These are phyloP conservation scores for Serripes groenlandicus DNA, from an alignment of 2,888 invertebrate species.

Conservation along the genomic window DNA sequence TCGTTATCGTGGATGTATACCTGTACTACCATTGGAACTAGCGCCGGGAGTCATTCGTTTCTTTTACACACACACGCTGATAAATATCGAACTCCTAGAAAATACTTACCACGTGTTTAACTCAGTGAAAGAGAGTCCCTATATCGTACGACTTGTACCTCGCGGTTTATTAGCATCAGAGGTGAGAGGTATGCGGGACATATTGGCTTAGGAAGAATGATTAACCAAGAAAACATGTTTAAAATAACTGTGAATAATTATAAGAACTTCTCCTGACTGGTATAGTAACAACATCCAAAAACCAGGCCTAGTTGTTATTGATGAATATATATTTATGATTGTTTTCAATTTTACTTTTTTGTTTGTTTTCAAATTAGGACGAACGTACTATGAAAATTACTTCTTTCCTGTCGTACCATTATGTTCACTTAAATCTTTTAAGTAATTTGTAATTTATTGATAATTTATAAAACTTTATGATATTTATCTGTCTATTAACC, in stretches of 20 bases:
- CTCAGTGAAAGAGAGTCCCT: conserved; percentile 27
- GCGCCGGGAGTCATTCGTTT: conserved; percentile 26
- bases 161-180: background rate
- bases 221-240: conserved; percentile 11
- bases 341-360: conserved; percentile 17
- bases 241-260: conserved; percentile 19
- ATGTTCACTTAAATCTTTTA: conserved; percentile 46
- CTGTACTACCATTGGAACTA: conserved; percentile 20
- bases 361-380: conserved; percentile 1
- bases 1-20: conserved; percentile 36
- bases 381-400: conserved; percentile 3
- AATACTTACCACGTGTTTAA: conserved; percentile 50
- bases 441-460: conserved; percentile 65
- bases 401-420: conserved; percentile 61
- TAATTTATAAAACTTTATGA: conserved; percentile 69
- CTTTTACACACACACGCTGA: conserved; percentile 45
- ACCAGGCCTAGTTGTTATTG: conserved; percentile 12
- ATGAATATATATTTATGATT: conserved; percentile 21
- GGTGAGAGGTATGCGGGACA: conserved; percentile 11
- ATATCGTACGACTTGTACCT: background rate
- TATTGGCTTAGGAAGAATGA: conserved; percentile 2
- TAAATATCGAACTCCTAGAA: conserved; percentile 42
- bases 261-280: background rate
- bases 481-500: conserved; percentile 66
- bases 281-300: conserved; percentile 3